These are phyloP conservation scores for Brienomyrus longianalis DNA, from an alignment of 2,113 vertebrate species.

Conservation along the genomic window DNA sequence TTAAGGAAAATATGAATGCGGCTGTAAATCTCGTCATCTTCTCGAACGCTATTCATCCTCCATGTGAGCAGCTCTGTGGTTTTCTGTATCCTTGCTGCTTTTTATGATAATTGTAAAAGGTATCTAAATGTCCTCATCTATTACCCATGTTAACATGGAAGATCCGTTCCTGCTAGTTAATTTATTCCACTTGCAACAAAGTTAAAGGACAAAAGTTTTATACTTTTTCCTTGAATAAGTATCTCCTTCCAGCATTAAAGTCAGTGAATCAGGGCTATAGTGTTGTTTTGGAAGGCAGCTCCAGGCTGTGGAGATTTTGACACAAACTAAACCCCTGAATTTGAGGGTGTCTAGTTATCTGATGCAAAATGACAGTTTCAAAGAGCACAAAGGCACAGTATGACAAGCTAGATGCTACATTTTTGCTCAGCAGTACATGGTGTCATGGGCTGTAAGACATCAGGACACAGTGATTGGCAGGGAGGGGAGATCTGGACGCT, in stretches of 20 bases:
- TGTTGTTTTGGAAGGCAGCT: not conserved
- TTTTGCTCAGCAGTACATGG: not conserved
- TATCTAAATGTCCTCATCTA: not conserved
- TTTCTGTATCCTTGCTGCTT: not conserved
- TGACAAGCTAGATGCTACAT: not conserved
- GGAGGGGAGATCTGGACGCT: not conserved
- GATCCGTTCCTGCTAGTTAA: not conserved
- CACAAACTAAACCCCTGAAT: not conserved
- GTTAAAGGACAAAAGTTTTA: not conserved
- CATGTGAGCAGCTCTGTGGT: not conserved
- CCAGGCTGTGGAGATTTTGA: not conserved
- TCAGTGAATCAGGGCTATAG: not conserved
- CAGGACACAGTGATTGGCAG: not conserved
- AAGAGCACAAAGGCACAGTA: not conserved
- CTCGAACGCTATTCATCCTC: not conserved
- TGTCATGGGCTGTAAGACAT: not conserved
- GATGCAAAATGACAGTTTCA: not conserved
- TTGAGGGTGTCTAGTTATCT: not conserved
- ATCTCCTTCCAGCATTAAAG: not conserved
- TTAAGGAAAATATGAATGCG: not conserved
- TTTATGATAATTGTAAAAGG: not conserved
- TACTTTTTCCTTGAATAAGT: not conserved
- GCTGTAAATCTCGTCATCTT: not conserved
- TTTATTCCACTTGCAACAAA: not conserved
- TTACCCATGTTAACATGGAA: not conserved